Percentiles rank a stretch among this genome's conserved stretches.
Evolutionary conservation across 2,797 vertebrate species (phyloP).

Genomic region (Anisognathus igniventris): DNA sequence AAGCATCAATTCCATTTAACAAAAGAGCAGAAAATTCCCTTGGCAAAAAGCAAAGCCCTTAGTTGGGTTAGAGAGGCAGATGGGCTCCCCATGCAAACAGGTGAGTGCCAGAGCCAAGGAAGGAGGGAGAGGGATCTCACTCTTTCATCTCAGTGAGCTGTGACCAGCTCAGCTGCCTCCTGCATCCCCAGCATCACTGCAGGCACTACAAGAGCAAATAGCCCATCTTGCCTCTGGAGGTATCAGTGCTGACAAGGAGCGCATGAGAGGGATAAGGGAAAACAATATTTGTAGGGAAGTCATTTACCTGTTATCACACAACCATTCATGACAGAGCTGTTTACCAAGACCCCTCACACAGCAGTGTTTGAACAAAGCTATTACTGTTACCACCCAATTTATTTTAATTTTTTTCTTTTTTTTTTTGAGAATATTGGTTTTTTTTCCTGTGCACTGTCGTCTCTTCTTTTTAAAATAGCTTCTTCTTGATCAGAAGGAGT

Average conservation of each 20-base stretch:
- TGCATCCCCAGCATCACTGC: accelerated
- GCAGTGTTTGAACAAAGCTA: not conserved
- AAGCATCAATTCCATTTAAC: not conserved
- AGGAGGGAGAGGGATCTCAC: not conserved
- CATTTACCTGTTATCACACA: not conserved
- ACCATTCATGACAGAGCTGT: not conserved
- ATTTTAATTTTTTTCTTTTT: not conserved
- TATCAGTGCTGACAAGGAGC: not conserved
- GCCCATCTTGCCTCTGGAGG: not conserved
- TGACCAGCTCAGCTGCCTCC: not conserved
- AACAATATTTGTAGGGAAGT: not conserved
- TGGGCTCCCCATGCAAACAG: not conserved
- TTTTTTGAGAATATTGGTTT: not conserved
- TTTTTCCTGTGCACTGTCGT: not conserved
- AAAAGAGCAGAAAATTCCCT: not conserved
- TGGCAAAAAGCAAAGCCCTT: not conserved
- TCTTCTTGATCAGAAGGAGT: not conserved
- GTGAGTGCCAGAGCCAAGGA: not conserved
- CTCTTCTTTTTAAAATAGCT: not conserved
- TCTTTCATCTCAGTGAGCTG: not conserved
- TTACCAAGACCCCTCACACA: not conserved
- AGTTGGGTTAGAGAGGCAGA: not conserved
- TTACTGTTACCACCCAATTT: not conserved
- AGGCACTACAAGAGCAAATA: not conserved
- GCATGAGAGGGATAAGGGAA: not conserved